phyloP scores from a whole-genome alignment of 2,113 vertebrate genomes.

The Rhabdomys dilectus region DNA sequence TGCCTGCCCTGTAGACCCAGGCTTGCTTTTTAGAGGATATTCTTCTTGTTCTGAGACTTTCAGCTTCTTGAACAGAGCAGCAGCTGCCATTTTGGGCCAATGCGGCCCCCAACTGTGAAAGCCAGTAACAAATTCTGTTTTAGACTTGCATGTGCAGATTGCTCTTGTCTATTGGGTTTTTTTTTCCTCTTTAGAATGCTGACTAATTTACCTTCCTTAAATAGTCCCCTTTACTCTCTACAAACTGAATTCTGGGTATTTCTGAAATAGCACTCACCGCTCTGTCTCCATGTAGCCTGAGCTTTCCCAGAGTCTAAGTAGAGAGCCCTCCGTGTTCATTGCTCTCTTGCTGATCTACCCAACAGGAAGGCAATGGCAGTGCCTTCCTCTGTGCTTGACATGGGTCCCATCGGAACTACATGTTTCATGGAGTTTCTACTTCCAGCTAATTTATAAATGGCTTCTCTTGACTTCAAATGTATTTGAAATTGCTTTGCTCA shows the following conservation, averaged over 20 bases:
- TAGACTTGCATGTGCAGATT: background rate
- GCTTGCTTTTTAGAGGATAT: background rate
- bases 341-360: accelerated
- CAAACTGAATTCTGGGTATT: background rate
- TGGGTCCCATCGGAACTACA: accelerated
- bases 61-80: background rate
- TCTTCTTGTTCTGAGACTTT: background rate
- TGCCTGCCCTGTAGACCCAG: background rate
- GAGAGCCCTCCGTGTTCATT: background rate
- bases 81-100: background rate
- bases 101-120: background rate
- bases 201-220: background rate
- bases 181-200: background rate
- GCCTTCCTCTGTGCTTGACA: background rate
- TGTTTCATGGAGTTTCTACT: background rate
- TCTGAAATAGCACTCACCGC: background rate
- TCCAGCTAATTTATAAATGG: too few species aligned
- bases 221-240: background rate
- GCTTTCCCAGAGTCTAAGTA: background rate
- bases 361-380: accelerated
- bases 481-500: background rate
- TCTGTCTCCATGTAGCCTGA: background rate
- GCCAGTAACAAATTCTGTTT: background rate
- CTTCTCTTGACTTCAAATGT: background rate
- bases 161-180: too few species aligned